phyloP scores from a whole-genome alignment of 2,888 invertebrate genomes.

The Melieria crassipennis region DNA sequence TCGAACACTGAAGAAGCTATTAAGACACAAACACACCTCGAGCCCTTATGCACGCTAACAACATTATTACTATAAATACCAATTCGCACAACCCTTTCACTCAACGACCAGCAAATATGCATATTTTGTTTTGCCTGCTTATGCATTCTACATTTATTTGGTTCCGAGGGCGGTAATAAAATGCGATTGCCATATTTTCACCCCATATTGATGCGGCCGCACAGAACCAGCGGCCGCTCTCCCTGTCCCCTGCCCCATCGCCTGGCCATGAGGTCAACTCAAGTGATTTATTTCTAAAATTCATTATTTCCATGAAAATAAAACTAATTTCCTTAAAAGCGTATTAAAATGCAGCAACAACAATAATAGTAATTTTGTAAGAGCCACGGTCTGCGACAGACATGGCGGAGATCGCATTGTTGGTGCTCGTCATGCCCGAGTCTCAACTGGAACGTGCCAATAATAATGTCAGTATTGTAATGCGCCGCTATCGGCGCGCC shows the following conservation, averaged over 20 bases:
- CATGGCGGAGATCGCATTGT: no score
- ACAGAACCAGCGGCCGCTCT: background rate
- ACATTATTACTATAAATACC: background rate
- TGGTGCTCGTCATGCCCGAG: no score
- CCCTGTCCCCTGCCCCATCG: background rate
- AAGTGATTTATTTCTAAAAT: constrained; percentile 56
- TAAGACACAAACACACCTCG: constrained; percentile 14
- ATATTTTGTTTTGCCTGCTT: background rate
- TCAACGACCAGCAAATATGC: no score
- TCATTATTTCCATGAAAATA: constrained; percentile 49
- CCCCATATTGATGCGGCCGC: constrained; percentile 4
- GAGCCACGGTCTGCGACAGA: no score
- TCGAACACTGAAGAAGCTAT: constrained; percentile 32
- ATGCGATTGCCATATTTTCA: constrained; percentile 34
- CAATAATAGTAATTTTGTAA: no score
- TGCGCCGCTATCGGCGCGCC: background rate
- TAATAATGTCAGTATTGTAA: background rate
- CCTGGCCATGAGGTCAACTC: constrained; percentile 18
- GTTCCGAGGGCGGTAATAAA: constrained; percentile 1
- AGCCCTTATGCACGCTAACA: background rate
- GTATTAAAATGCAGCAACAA: background rate
- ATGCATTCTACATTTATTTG: background rate
- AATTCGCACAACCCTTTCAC: no score
- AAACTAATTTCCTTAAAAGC: constrained; percentile 46
- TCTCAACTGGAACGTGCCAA: background rate